Base-by-base conservation (phyloP, 2,797 vertebrate genomes). In the Danio tinwini region DNA sequence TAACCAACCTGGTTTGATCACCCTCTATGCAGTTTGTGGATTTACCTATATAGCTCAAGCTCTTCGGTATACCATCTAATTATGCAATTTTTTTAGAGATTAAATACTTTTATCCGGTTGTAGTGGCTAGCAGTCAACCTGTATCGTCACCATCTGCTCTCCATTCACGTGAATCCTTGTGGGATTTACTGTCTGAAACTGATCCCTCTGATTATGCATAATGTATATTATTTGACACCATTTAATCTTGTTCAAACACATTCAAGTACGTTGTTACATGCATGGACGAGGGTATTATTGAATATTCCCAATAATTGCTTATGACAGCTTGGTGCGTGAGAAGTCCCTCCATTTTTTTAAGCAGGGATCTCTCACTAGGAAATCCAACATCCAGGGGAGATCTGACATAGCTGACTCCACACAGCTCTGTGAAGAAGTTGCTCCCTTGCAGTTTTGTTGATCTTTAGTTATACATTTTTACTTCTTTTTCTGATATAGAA, bases 271-370 rank as follows among this genome's bases (percentile, higher is more conserved):
- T 83, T 81, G 81, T 84, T 44, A 80, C 45, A 50, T 45, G 63
- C 74, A 72, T 73, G 59, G 61, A 68, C 42, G 47, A 59, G 55
- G 70, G 56, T 44, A 74, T 70, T 11, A 56, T 50, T n/a, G 9
- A 76, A 88, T 86, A 61, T 89, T 85, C 50, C 84, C 78, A 85
- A 86, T 91, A 90, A 90, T 90, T 85, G 83, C 82, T 76, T 87
- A 81, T 88, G 90, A 90, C 90, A 91, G 87, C 78, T 75, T 85
- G 69, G 62, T 83, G 83, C 70, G 84, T 83, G 65, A 77, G 87
- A 86, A 88, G 71, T 83, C 70, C 81, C 71, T 83, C 79, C 87
- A 91, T 91, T 88, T 90, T 84, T 90, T 87, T 87, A 83, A 84
- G 86, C 85, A 82, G 72, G 81, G 81, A 85, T 77, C 82, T 82